A percentile compares a stretch with the other conserved stretches of the same genome.
Conservation (phyloP, 2,888 invertebrate species). For the Caenorhabditis macrosperma region DNA sequence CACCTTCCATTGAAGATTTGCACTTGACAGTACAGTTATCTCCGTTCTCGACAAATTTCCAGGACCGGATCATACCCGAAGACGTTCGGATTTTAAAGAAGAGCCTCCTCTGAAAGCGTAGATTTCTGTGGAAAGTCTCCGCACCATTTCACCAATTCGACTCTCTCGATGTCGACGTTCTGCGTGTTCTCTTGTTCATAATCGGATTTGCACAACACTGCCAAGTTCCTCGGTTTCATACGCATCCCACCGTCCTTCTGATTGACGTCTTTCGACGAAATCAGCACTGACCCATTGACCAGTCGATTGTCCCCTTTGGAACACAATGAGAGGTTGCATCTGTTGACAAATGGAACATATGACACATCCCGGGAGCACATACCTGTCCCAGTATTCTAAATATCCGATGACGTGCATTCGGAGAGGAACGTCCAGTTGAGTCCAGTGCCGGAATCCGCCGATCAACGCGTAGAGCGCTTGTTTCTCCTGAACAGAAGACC, state of each 20-base stretch:
- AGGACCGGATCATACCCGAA: neutral
- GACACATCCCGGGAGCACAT: neutral
- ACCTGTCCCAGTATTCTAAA: slow-evolving; percentile 6
- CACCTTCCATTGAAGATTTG: neutral
- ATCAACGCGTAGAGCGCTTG: neutral
- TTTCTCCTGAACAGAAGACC: slow-evolving; percentile 12
- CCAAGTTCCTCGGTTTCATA: slow-evolving; percentile 8
- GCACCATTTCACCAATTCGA: neutral
- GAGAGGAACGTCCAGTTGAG: neutral
- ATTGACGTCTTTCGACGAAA: neutral
- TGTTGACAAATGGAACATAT: neutral
- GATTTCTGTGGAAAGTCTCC: no score
- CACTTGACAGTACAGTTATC: neutral
- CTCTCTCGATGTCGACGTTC: neutral
- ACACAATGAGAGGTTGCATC: slow-evolving; percentile 14
- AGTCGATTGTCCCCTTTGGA: slow-evolving; percentile 6
- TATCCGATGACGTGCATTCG: slow-evolving; percentile 5
- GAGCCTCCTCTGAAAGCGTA: neutral
- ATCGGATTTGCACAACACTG: slow-evolving; percentile 12
- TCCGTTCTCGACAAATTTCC: neutral
- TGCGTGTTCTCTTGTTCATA: slow-evolving; percentile 3
- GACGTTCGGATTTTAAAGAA: neutral
- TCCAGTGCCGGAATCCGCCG: slow-evolving; percentile 9
- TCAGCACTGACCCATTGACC: neutral
- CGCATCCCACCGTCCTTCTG: slow-evolving; percentile 1